These are phyloP conservation scores for Coenonympha glycerion DNA, from an alignment of 2,888 invertebrate species.

Conservation along the genomic window DNA sequence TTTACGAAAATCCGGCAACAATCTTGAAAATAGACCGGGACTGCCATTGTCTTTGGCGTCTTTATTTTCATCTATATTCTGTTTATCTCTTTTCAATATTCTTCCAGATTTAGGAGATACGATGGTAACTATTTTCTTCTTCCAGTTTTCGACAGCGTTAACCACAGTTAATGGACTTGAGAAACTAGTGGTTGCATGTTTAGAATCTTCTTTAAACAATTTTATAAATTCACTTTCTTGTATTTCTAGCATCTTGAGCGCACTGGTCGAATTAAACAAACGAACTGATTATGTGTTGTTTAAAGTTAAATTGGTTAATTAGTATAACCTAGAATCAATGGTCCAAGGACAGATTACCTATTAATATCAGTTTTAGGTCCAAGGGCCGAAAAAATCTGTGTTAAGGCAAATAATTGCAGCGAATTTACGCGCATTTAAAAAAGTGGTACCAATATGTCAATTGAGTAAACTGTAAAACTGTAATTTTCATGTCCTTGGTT, in stretches of 20 bases:
- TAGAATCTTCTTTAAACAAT: conserved; percentile 49
- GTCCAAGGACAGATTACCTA: conserved; percentile 27
- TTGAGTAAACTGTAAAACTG: too few relatives aligned
- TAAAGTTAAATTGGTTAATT: conserved; percentile 18
- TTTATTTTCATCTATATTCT: conserved; percentile 21
- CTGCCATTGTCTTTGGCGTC: conserved; percentile 16
- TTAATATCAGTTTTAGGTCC: conserved; percentile 25
- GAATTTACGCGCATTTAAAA: too few relatives aligned
- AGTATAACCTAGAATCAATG: conserved; percentile 24
- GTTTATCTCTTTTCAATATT: conserved; percentile 35
- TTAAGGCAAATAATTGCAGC: conserved; percentile 25
- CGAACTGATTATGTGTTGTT: conserved; percentile 22
- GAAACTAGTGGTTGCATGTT: conserved; percentile 45
- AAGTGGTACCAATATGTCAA: too few relatives aligned
- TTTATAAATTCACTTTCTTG: conserved; percentile 45
- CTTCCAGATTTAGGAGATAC: conserved; percentile 57
- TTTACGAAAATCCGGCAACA: conserved; percentile 54
- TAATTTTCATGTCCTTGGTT: conserved; percentile 6
- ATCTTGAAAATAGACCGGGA: conserved; percentile 46
- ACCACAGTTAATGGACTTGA: conserved; percentile 34
- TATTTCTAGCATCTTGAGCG: conserved; percentile 43
- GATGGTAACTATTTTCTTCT: conserved; percentile 55
- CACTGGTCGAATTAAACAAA: conserved; percentile 10
- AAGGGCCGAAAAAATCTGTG: conserved; percentile 28
- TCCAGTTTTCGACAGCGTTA: conserved; percentile 47